Evolutionary conservation across 2,113 vertebrate species (phyloP).

Genomic region (Zosterops lateralis): DNA sequence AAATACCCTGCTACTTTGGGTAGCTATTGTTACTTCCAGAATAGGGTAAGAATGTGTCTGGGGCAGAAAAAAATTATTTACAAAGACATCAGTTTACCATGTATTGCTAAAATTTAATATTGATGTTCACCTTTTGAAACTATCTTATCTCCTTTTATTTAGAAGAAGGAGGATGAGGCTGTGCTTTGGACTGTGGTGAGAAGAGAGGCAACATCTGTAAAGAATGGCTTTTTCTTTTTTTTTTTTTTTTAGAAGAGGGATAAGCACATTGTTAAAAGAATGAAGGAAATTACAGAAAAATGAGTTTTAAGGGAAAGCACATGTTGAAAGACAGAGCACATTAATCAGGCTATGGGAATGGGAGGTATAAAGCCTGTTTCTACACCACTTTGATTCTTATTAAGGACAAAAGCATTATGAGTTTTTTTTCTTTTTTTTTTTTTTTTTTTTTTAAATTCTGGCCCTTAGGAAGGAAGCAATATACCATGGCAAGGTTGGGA

Average conservation of each 20-base stretch:
- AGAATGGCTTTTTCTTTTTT: not conserved
- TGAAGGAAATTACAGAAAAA: conserved; percentile 65
- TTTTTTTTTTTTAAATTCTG: not conserved
- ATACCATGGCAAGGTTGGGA: not conserved
- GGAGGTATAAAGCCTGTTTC: conserved; percentile 45
- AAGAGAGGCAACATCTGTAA: conserved; percentile 53
- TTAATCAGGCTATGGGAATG: conserved; percentile 45
- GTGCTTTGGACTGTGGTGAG: not conserved
- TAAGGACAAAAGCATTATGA: conserved; percentile 39
- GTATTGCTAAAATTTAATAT: not conserved
- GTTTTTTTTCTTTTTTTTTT: not conserved
- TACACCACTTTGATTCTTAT: conserved; percentile 51
- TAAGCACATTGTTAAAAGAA: conserved; percentile 64
- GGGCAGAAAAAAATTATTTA: not conserved
- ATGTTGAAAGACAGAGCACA: conserved; percentile 61
- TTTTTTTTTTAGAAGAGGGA: not conserved
- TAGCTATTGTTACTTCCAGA: not conserved
- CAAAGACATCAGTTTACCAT: not conserved
- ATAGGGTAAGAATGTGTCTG: not conserved
- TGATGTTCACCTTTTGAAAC: not conserved
- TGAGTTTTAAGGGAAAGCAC: conserved; percentile 61
- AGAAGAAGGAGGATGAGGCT: not conserved
- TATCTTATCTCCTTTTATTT: not conserved
- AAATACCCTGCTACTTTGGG: not conserved
- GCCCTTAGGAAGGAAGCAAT: conserved; percentile 49